Conservation (phyloP, 2,797 vertebrate genomes). For the Amblyraja radiata region DNA sequence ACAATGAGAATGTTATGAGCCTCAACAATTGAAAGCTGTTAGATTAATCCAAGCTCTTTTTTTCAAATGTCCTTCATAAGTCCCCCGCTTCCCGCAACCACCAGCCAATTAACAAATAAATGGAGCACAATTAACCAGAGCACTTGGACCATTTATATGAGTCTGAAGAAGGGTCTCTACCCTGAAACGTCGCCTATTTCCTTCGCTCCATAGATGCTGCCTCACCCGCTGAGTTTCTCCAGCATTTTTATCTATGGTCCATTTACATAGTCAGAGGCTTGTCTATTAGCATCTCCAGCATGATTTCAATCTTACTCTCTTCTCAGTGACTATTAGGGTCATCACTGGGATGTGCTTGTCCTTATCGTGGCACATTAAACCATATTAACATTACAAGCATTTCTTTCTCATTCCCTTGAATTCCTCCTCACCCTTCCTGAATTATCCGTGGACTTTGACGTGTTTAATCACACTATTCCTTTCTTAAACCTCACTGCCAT, state of each 20-base stretch:
- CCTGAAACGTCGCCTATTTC: no score
- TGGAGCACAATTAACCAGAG: not conserved
- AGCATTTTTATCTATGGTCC: not conserved
- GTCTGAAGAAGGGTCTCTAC: no score
- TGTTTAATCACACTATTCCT: no score
- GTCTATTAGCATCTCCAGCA: not conserved
- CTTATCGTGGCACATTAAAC: not conserved
- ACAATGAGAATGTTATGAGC: not conserved
- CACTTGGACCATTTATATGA: not conserved
- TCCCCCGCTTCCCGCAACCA: not conserved
- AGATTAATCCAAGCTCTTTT: not conserved
- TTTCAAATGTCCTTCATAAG: not conserved
- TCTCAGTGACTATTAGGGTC: not conserved
- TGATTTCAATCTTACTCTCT: not conserved
- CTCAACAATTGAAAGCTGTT: not conserved
- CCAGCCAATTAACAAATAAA: not conserved
- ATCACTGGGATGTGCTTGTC: not conserved
- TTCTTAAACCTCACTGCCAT: no score
- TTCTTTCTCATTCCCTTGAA: not conserved
- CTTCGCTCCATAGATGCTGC: no score
- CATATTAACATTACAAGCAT: not conserved
- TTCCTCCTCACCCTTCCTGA: no score
- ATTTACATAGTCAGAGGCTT: not conserved
- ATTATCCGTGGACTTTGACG: no score
- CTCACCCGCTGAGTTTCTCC: no score